Base-by-base conservation (phyloP, 1,140 invertebrate species). In the Trachymyrmex cornetzi region DNA sequence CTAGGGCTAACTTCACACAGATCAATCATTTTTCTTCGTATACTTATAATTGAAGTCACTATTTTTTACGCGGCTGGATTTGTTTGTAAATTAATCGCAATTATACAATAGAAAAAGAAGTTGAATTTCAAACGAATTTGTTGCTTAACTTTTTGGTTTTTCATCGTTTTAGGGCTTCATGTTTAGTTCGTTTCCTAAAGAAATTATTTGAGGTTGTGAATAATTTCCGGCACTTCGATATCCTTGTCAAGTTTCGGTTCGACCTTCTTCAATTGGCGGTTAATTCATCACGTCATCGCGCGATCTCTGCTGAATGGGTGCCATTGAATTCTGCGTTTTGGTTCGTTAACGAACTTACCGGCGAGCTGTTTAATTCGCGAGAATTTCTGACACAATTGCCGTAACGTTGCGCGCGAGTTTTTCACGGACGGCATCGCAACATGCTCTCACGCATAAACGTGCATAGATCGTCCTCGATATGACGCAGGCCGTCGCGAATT, bases 341-440 rank as follows among this genome's bases (percentile, higher is more conserved):
- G 77, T 81, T 86, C 77, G 85, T 86, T 86, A 86, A 53, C 64
- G n/a, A 81, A 67, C 75, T 67, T 50, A 85, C 34, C 84, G 63
- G 24, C 55, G 22, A n/a, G 4, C 50, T 53, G 19, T 81, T 81
- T 86, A 86, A 86, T 86, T 59, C 38, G 61, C 75, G 63, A 50
- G 63, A 82, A 86, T 69, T 69, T 69, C 85, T 34, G 38, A 86
- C 63, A 82, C 64, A 86, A 86, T 86, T 86, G 63, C 85, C 61
- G 19, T 75, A 59, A 80, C 61, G 50, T 16, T 14, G n/a, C 6
- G 72, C 57, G 38, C 53, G n/a, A n/a, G n/a, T 59, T 59, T 30
- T n/a, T 55, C n/a, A 69, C 50, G 27, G 55, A 61, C 69, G 16
- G 19, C 53, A 64, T 59, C 53, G 67, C 24, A 16, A 74, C 38